phyloP scores from a whole-genome alignment of 2,113 vertebrate species.

The Beaufortia kweichowensis region DNA sequence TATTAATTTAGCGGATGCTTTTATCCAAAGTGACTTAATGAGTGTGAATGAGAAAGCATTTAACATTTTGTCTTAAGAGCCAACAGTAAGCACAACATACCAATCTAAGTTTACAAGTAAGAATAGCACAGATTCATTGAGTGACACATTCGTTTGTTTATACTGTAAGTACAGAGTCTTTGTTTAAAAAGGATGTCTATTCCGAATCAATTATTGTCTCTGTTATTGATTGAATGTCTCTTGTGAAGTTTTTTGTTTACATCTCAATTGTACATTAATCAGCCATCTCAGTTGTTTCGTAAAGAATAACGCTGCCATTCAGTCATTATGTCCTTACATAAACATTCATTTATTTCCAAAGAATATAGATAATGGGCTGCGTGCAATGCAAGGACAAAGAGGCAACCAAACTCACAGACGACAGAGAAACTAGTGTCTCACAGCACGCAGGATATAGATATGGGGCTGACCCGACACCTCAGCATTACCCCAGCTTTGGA shows the following conservation, averaged over 20 bases:
- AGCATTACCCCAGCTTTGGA: constrained; percentile 96
- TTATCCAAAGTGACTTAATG: too few species aligned
- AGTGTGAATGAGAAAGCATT: background rate
- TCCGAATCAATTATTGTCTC: constrained; percentile 6
- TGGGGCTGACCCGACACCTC: constrained; percentile 97
- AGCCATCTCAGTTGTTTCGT: background rate
- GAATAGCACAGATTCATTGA: background rate
- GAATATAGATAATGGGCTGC: constrained; percentile 99
- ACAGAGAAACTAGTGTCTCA: constrained; percentile 91
- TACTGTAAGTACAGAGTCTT: background rate
- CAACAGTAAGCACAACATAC: too few species aligned
- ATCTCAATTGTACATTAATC: background rate
- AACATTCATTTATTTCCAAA: constrained; percentile 58
- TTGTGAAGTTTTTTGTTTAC: background rate
- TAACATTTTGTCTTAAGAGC: too few species aligned
- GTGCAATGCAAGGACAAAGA: constrained; percentile 99
- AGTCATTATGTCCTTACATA: background rate
- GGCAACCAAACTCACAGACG: constrained; percentile 97
- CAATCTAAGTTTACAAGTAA: background rate
- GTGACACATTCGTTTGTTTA: background rate
- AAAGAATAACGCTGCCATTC: background rate
- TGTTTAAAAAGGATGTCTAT: constrained; percentile 2
- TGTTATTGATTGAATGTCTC: constrained; percentile 15
- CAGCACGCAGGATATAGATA: constrained; percentile 96
- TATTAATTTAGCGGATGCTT: background rate